Base-by-base conservation (phyloP, 2,888 invertebrate species). In the Stenoptilia bipunctidactyla region DNA sequence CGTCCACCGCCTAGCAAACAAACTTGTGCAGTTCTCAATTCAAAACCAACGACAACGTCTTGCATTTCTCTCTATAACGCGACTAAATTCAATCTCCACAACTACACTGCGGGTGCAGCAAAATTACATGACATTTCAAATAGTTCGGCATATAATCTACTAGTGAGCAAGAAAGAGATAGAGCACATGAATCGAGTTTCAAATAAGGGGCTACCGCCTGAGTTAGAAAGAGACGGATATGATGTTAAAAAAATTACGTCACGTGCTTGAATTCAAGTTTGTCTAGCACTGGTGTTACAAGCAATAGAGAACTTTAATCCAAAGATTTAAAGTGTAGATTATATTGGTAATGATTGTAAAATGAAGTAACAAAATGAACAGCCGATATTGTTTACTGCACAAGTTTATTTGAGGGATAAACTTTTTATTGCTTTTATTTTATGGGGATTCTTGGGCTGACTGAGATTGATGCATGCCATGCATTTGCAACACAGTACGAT, bases 1-100 rank as follows among this genome's bases (percentile, higher is more conserved):
- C 75, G 59, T 69, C 75, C 60, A 61, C 61, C 72, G 58, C 61
- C 63, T 62, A 54, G 61, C 66, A 68, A 68, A 72, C 73, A 67
- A 76, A 75, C 75, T 71, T 66, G 69, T 52, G 13, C 34, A 13
- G 34, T 15, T 13, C 25, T 33, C 12, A 33, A 8, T 36, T 13
- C 14, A 6, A 34, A 30, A 55, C 58, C 53, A 52, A 20, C 20
- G 20, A 20, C 3, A 51, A 51, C 57, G 53, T 58, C 65, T 56
- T 57, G 53, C 60, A 54, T 69, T 65, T 65, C 66, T 58, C 59
- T 64, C 57, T 66, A 65, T 56, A 61, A 73, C 39, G 51, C 70
- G 40, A 53, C 58, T 51, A 47, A 68, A 52, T 70, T 56, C 15
- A 63, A 66, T 3, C 9, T n/a, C 10, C n/a, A 12, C 12, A 20